Evolutionary conservation across 23 tunicate species (phyloP), one percentile per base, ranked within the genome.

Genomic region (Oikopleura albicans): DNA sequence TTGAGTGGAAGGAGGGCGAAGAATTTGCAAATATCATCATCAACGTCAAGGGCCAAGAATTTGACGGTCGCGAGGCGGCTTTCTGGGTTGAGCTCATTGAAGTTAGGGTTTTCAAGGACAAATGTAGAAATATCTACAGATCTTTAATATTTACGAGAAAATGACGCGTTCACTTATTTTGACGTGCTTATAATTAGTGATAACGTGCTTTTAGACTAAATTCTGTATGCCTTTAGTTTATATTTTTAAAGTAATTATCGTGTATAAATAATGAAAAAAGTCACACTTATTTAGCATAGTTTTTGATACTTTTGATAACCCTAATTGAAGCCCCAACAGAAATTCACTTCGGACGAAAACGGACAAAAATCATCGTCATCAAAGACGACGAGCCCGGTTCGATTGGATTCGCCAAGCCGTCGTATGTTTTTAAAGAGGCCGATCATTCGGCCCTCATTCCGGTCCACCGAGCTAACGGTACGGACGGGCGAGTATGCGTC

Each of bases 321-420:
- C n/a, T n/a, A n/a, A 84, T 86, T 57, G 88, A 87, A 1, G 90
- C 88, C 75, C 96, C 91, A 39, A 87, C 85, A 40, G 96, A 94
- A 28, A 88, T 90, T 36, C 96, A 94, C 1, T 87, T 95, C 28
- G 99, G 99, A 31, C 76, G 88, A 76, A 88, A 88, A 85, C 85
- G 99, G 84, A 95, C 96, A 38, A 95, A 88, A 85, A 91, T 95
- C 28, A 86, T 95, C 40, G 92, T 95, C 35, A 95, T 95, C 57
- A 90, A 95, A 87, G 99, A 95, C 83, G 99, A 95, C 86, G 99
- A 95, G 40, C 88, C 91, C 40, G 99, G 99, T 0, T 84, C 89
- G 39, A 88, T 95, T 56, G 99, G 99, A 27, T 95, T 95, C 57
- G 96, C 99, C 27, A 95, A 95, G 84, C 99, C 99, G 28, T 90